A percentile compares a stretch with the other conserved stretches of the same genome.
phyloP scores from a whole-genome alignment of 2,797 vertebrate genomes.

The Acipenser transmontanus region DNA sequence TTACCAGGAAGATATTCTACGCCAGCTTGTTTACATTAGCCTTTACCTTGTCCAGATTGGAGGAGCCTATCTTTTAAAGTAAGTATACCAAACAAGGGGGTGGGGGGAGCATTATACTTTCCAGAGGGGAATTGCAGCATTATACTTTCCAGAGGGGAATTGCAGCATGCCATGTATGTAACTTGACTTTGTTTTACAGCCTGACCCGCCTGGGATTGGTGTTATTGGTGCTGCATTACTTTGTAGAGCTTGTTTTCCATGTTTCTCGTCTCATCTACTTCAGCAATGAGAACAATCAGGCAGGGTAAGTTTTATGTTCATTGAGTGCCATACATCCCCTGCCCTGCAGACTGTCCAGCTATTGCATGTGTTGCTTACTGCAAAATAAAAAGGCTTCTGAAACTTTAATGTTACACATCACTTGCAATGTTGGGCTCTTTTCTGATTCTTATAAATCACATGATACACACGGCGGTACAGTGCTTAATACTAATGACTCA shows the following conservation, averaged over 20 bases:
- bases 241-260: slow-evolving; percentile 92
- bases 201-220: slow-evolving; percentile 90
- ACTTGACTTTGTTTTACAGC: slow-evolving; percentile 49
- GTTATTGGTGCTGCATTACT: slow-evolving; percentile 91
- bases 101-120: too few relatives aligned
- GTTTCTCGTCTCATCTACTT: slow-evolving; percentile 92
- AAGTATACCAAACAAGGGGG: slow-evolving; percentile 40
- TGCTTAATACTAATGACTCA: too few relatives aligned
- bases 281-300: slow-evolving; percentile 89
- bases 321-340: too few relatives aligned
- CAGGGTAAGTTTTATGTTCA: slow-evolving; percentile 65
- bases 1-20: slow-evolving; percentile 90
- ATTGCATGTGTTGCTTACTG: too few relatives aligned
- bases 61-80: slow-evolving; percentile 94
- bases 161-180: too few relatives aligned
- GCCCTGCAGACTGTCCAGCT: too few relatives aligned
- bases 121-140: not conserved
- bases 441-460: too few relatives aligned
- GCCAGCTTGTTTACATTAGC: slow-evolving; percentile 89
- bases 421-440: too few relatives aligned
- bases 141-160: too few relatives aligned
- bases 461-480: too few relatives aligned
- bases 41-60: slow-evolving; percentile 93
- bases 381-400: too few relatives aligned
- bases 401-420: too few relatives aligned